Evolutionary conservation across 1,140 invertebrate genomes (phyloP), one percentile per base, ranked within the genome.

Genomic region (Battus philenor): DNA sequence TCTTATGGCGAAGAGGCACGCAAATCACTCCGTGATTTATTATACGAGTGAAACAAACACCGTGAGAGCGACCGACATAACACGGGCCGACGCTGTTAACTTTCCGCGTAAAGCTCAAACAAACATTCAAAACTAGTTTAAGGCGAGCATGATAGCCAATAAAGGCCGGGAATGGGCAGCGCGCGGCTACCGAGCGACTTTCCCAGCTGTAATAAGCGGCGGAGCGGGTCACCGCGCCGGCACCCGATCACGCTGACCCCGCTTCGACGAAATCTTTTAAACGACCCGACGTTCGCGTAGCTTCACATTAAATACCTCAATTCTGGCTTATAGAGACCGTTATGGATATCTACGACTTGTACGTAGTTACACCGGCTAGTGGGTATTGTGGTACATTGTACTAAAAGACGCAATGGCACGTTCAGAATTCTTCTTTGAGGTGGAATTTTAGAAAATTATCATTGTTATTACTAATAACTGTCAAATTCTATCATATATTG

Each of bases 111-210:
- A 69, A 64, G 57, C 66, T 55, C 70, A 73, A 74, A 58, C 59
- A 50, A n/a, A 59, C 67, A 74, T 80, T 78, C 63, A 44, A 78
- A 73, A 79, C 77, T 76, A 74, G 75, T 77, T 77, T 76, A 66
- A 76, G 64, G 66, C 65, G 59, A 61, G 59, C 61, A 46, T 73
- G 74, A 83, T 81, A 71, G 75, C 65, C 68, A 79, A 83, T 83
- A 80, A 83, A 71, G 70, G 61, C 47, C 56, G 47, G 56, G 67
- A 79, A 80, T 77, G 75, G 67, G 60, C 66, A 56, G 54, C 59
- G 57, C 33, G 54, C 62, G 66, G 63, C 71, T 75, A 73, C 73
- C 53, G 73, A 67, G 66, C 46, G 59, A 59, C 71, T 76, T 80
- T 80, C 79, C 60, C 73, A 70, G 61, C 57, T 79, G 65, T 59